Percentiles rank a stretch among this genome's conserved stretches.
These are phyloP conservation scores for Tokudaia tokunoshimensis DNA, from an alignment of 2,797 vertebrate species.

Conservation along the genomic window DNA sequence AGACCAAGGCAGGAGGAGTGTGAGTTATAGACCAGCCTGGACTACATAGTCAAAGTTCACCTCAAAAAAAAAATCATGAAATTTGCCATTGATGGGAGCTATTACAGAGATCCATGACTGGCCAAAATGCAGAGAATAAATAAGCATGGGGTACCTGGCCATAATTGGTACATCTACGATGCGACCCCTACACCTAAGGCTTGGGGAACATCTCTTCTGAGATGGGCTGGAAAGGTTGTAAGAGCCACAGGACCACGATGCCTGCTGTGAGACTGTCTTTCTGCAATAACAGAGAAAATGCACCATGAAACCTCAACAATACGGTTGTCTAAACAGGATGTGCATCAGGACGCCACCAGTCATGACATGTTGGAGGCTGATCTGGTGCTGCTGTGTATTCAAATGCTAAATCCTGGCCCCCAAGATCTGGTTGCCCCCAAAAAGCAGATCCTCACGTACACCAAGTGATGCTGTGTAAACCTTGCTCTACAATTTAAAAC, in stretches of 20 bases:
- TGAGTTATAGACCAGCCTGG: too few relatives aligned
- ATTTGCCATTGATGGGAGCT: not conserved
- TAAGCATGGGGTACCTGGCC: not conserved
- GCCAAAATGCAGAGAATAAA: not conserved
- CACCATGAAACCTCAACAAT: not conserved
- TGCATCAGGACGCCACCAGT: not conserved
- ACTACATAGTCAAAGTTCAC: not conserved
- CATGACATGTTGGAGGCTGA: not conserved
- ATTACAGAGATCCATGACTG: not conserved
- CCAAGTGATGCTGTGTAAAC: not conserved
- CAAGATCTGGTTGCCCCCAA: not conserved
- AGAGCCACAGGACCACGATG: not conserved
- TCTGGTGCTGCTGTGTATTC: not conserved
- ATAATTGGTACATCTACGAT: too few relatives aligned
- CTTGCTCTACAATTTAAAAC: not conserved
- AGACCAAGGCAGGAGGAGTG: not conserved
- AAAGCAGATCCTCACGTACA: not conserved
- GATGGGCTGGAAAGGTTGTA: not conserved
- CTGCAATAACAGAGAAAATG: not conserved
- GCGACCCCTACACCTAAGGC: not conserved
- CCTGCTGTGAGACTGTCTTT: not conserved
- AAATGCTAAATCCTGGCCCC: not conserved
- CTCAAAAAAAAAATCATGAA: not conserved
- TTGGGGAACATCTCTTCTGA: not conserved
- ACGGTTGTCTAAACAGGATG: not conserved